Base-by-base conservation (phyloP, 1,140 invertebrate species). In the Papilio polyxenes region DNA sequence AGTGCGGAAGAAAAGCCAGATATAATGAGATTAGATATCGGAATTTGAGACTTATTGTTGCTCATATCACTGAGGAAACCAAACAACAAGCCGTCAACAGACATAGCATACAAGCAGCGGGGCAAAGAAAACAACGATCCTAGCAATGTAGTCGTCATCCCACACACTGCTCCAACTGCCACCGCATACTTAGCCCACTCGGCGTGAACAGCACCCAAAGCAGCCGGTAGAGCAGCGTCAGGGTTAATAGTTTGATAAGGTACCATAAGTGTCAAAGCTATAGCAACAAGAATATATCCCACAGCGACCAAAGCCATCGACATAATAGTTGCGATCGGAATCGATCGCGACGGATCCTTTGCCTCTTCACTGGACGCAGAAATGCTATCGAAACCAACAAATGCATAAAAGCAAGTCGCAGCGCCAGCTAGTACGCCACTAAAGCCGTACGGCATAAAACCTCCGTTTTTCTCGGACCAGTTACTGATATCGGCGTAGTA, bases 371-470 rank as follows among this genome's bases (percentile, higher is more conserved):
- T 97, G 0, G 97, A 96, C 0, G 98, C 98, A 10, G 97, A 98
- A 65, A 98, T 98, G 83, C 97, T 97, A 88, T 98, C 98, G 87
- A 94, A 94, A 0, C 97, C 98, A 15, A 98, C 97, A 86, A 97
- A 98, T 0, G 98, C 98, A 88, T 98, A 98, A 87, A 98, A 98
- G 92, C 97, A 98, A 7, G 97, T 97, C 0, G 98, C 98, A 4
- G 98, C 98, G 23, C 97, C 98, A 3, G 96, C 96, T 31, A 97
- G 94, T 0, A 98, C 96, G 1, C 97, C 97, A 3, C 95, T 95
- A 79, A 97, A 95, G n/a, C 98, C 97, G 88, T 95, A 98, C 0
- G 98, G 98, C 84, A 98, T 93, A 89, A 98, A 97, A 13, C 98
- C 98, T 7, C 96, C 96, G 82, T 96, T 95, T 11, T 95, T 93